Evolutionary conservation across 2,797 vertebrate genomes (phyloP), one percentile per base, ranked within the genome.

Genomic region (Scyliorhinus canicula): DNA sequence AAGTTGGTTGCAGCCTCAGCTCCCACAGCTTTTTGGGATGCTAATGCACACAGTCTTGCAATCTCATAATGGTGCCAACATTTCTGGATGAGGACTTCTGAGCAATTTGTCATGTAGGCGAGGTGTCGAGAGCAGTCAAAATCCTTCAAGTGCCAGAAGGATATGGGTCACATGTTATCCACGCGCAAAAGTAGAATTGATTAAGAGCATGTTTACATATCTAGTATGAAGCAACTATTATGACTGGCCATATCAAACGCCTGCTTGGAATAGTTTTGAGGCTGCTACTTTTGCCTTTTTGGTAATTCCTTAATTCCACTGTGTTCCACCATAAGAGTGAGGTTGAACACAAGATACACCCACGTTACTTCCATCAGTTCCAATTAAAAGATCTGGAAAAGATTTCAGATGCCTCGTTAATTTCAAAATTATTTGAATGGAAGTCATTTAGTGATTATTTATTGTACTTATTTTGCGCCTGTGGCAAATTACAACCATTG

Each of bases 141-240:
- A 44, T 21, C 57, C n/a, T 26, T 11, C 24, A 44, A 24, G 24
- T 40, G 47, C 3, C 35, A 63, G n/a, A 91, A 91, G 35, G 35
- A 91, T 63, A n/a, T 91, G 57, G 57, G 88, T 91, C n/a, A 40
- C 57, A 63, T n/a, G 65, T 88, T 91, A 91, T 91, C 55, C 57
- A 24, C 35, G 21, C 16, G 8, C 8, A 12, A 44, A 44, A 21
- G n/a, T 91, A 44, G 44, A 65, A 26, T 63, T 65, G 88, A 91
- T 91, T 65, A 91, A 91, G 88, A 65, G 63, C 11, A 44, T 65
- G 60, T 21, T 91, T 63, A 40, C n/a, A 44, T 26, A 21, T 7
- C 60, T 57, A 35, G n/a, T 44, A 60, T 65, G 88, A 65, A 91
- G n/a, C 57, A 57, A 63, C 26, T 91, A 24, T 65, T 65, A 24